Base-by-base conservation (phyloP, 2,113 vertebrate species). In the Megaceryle torquata region DNA sequence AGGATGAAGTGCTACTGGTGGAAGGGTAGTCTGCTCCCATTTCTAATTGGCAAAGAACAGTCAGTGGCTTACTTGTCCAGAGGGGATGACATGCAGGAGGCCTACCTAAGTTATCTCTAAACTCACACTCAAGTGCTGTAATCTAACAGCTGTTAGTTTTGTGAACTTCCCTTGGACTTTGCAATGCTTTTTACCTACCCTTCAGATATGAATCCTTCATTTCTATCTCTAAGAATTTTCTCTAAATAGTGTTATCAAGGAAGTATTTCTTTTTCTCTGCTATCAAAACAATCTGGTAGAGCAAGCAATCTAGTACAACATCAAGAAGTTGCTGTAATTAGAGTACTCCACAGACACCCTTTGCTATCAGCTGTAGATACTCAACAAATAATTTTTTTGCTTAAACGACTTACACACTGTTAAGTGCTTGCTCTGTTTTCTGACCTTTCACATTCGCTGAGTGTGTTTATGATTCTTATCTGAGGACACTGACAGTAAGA, bases 11-110 rank as follows among this genome's bases (percentile, higher is more conserved):
- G 59, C 35, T 56, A 29, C 22, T 13, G 0, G 0, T 82, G 21
- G 79, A 87, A 54, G 24, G 4, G 21, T 50, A 57, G 75, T 20
- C 28, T 54, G 53, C 53, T 54, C 8, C 53, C 9, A 28, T 54
- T 54, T 29, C 28, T 10, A 13, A 11, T 46, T 19, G 46, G 53
- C 84, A 0, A 63, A 50, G n/a, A 81, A 12, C 39, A 39, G 70
- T 22, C 15, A 18, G 18, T 67, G 56, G 14, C 35, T 86, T 70
- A 11, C 6, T 6, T 75, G 15, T 64, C 48, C 46, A 39, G 37
- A 64, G 53, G 13, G 5, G 17, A 81, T 79, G 78, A 26, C 0
- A 0, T 68, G 22, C 54, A 57, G 48, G 44, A 41, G 18, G 8
- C 39, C 22, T 72, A 16, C 46, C 46, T 46, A 46, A 87, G 85